A percentile compares a stretch with the other conserved stretches of the same genome.
phyloP scores from a whole-genome alignment of 2,797 vertebrate genomes.

The Anolis apletophallus region DNA sequence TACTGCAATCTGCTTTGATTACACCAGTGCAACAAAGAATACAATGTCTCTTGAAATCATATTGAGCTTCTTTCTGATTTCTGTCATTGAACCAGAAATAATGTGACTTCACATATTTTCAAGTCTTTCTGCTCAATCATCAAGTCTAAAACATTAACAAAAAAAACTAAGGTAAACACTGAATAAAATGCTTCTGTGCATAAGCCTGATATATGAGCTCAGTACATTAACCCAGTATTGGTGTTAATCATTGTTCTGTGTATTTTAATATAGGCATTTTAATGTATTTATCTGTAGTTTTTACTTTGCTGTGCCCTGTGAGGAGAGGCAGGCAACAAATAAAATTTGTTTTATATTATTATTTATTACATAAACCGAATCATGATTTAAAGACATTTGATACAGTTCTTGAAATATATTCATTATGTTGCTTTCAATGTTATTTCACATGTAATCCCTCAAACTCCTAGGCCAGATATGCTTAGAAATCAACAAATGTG shows the following conservation, averaged over 20 bases:
- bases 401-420: not conserved
- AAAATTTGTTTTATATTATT: no score
- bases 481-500: no score
- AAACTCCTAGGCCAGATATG: not conserved
- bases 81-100: not conserved
- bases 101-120: not conserved
- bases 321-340: no score
- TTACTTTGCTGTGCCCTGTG: no score
- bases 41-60: not conserved
- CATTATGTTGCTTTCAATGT: no score
- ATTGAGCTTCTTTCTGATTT: not conserved
- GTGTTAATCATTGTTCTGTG: no score
- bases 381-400: not conserved
- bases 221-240: not conserved
- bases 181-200: not conserved
- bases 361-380: not conserved
- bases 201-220: not conserved
- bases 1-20: not conserved
- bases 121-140: not conserved
- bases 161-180: not conserved
- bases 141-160: not conserved
- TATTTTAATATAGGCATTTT: no score
- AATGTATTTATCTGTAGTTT: no score
- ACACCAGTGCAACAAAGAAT: not conserved
- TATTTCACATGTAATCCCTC: not conserved